Conservation (phyloP, 2,797 vertebrate species). For the Alca torda region DNA sequence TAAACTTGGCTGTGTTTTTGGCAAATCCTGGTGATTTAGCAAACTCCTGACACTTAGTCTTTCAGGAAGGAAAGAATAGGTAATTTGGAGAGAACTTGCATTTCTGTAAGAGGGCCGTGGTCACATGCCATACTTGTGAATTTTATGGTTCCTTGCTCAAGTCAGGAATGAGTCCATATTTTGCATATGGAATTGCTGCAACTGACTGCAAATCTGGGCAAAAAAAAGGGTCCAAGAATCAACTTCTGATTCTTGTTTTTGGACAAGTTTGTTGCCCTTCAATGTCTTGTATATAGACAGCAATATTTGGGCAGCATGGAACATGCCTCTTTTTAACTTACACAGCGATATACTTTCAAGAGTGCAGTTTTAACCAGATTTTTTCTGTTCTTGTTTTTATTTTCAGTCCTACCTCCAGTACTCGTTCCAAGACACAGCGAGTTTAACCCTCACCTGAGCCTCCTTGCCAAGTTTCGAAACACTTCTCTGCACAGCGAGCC, state of each 20-base stretch:
- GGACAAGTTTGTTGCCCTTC: background rate
- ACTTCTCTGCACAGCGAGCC: slow-evolving; percentile 92
- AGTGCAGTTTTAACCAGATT: background rate
- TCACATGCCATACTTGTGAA: accelerated
- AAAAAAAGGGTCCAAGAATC: background rate
- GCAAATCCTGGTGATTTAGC: background rate
- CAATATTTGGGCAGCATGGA: background rate
- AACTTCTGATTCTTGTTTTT: background rate
- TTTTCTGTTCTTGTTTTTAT: background rate
- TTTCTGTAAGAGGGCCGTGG: background rate
- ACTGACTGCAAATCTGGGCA: background rate
- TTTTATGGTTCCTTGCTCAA: background rate
- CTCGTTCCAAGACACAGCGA: slow-evolving; percentile 96
- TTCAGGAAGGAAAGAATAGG: background rate
- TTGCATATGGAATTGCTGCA: background rate
- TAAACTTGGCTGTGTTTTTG: slow-evolving; percentile 1
- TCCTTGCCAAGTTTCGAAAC: slow-evolving; percentile 93
- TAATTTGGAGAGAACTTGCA: background rate
- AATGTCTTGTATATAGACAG: background rate
- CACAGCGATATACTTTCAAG: background rate
- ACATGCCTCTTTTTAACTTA: background rate
- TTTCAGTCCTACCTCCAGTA: slow-evolving; percentile 92
- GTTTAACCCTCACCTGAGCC: slow-evolving; percentile 97
- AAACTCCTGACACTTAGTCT: background rate
- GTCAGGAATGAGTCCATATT: background rate